Evolutionary conservation across 2,797 vertebrate species (phyloP), one percentile per base, ranked within the genome.

Genomic region (Pterois miles): DNA sequence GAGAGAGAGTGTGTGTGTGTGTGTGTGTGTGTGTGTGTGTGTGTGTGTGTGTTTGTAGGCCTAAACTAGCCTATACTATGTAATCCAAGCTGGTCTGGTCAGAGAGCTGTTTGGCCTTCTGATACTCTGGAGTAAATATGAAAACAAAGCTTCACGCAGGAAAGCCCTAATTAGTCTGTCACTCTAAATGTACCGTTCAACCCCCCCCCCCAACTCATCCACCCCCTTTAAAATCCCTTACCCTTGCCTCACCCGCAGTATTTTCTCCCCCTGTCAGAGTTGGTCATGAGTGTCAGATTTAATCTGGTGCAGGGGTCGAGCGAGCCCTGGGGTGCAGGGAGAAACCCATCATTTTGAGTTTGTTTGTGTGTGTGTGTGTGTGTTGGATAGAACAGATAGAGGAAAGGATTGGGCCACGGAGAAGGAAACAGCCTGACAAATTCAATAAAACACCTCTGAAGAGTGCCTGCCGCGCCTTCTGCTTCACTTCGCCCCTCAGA

Each of bases 81-180:
- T 86, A 81, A 89, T 84, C 54, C 46, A 67, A 80, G 59, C 68
- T 62, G 75, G 29, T 65, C 25, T 4, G 53, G 60, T 83, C 65
- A 76, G 43, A 71, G 75, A 57, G 69, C 48, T 74, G 83, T 91
- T 91, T 82, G 76, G 86, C 88, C 90, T 92, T 86, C 68, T 76
- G 78, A 83, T 82, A 71, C 88, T 90, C 81, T 66, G 88, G 82
- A 92, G 92, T 94, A 93, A 93, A 95, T 94, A 94, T 94, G 91
- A 93, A 94, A 94, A 94, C 92, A 94, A 94, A 94, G 86, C 89
- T 86, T 83, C 76, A 85, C 36, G 27, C 88, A 92, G 92, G 91
- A 94, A 93, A 91, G 67, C 66, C 91, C 86, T 95, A 90, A 95
- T 94, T 94, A 94, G 91, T 87, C 90, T 89, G 92, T 92, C 93